phyloP scores from a whole-genome alignment of 2,888 invertebrate genomes.

The Atherix ibis region DNA sequence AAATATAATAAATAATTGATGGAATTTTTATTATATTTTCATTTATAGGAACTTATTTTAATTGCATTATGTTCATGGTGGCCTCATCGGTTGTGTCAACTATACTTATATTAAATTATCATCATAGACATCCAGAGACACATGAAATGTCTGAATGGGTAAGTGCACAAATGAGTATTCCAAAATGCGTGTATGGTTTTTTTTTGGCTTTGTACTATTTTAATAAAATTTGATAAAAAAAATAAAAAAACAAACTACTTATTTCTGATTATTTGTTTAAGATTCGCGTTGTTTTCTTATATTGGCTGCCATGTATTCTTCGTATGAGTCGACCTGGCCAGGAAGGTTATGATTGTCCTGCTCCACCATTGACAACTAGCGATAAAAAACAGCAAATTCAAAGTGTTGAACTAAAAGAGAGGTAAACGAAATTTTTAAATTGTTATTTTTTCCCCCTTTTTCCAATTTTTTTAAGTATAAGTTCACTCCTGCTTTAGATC shows the following conservation, averaged over 20 bases:
- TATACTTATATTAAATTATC: conserved; percentile 94
- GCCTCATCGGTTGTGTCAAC: conserved; percentile 96
- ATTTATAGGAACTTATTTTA: conserved; percentile 88
- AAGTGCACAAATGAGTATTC: too few species aligned
- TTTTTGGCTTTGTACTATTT: too few species aligned
- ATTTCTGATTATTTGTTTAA: too few species aligned
- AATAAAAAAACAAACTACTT: too few species aligned
- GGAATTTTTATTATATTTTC: too few species aligned
- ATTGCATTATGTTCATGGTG: conserved; percentile 99
- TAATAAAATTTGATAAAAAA: too few species aligned
- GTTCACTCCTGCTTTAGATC: conserved; percentile 50
- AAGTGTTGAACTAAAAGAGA: conserved; percentile 75
- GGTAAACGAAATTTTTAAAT: conserved; percentile 23
- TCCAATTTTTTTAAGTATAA: conserved; percentile 4
- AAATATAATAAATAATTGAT: too few species aligned
- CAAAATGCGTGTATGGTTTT: too few species aligned
- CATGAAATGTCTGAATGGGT: conserved; percentile 97
- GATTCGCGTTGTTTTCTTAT: conserved; percentile 84
- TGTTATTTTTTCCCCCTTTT: conserved; percentile 1
- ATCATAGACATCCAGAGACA: conserved; percentile 91
- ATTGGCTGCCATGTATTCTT: conserved; percentile 94
- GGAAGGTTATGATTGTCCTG: conserved; percentile 34
- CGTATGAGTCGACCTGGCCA: conserved; percentile 74
- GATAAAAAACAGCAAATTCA: conserved; percentile 45
- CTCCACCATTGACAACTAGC: conserved; percentile 46